Evolutionary conservation across 2,888 invertebrate species (phyloP), one percentile per base, ranked within the genome.

Genomic region (Tetropium fuscum): DNA sequence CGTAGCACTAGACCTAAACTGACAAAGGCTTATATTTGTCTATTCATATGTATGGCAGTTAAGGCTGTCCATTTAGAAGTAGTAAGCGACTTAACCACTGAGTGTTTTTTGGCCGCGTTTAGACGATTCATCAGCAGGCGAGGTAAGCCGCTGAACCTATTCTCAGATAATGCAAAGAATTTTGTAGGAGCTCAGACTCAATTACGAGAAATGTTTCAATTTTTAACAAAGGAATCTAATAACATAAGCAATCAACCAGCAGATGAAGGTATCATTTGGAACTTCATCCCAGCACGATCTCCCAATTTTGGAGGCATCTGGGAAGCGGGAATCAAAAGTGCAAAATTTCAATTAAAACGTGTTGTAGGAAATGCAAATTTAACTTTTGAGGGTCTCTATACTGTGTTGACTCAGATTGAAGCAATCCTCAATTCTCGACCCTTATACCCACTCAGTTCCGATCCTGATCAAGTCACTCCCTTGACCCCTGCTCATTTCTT

Each of bases 31-130:
- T 56, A 63, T 19, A 40, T 63, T 25, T 48, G 49, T 34, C 27
- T 54, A 36, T 62, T 62, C 13, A 22, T 54, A n/a, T 59, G 62
- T 43, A 36, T 48, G 19, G 34, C 15, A 16, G 48, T 60, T 8
- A 63, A 63, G 36, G 57, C 51, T 7, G 32, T 60, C 18, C 60
- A 63, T 18, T 18, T 53, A 4, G 60, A 60, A 19, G 13, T 61
- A 15, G 54, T 63, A 13, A 44, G 47, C 8, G 48, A 47, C 18
- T 45, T 55, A 15, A 58, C 30, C 10, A 55, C 43, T 11, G 44
- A 59, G n/a, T 47, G 32, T 53, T 62, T 62, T 49, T 38, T 62
- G 13, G 44, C 49, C 18, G 32, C 36, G 19, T 55, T 62, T n/a
- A 48, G 53, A 25, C 43, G 45, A 16, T 54, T 54, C 20, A 30